Evolutionary conservation across 1,140 invertebrate species (phyloP).

Genomic region (Drosophila tropicalis): DNA sequence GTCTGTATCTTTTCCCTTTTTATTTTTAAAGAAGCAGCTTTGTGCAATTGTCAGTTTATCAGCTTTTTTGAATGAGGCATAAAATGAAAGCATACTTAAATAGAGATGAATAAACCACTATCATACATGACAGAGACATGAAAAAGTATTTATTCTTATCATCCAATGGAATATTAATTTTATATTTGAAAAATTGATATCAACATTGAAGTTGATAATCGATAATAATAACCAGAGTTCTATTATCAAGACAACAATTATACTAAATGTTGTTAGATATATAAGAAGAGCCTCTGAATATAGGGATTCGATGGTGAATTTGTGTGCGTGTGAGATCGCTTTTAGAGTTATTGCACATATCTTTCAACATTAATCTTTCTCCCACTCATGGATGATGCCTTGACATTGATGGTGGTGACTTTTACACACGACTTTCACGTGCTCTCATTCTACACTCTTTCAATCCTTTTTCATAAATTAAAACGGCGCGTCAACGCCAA

Average conservation of each 20-base stretch:
- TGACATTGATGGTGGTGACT: constrained; percentile 41
- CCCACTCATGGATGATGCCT: constrained; percentile 1
- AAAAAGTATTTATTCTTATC: not conserved
- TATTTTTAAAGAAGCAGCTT: constrained; percentile 3
- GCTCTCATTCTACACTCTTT: not conserved
- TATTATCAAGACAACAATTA: no score
- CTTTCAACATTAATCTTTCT: constrained; percentile 18
- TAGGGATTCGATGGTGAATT: no score
- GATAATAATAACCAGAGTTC: no score
- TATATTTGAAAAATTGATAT: no score
- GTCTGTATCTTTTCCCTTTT: constrained; percentile 5
- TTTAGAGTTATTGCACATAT: constrained; percentile 7
- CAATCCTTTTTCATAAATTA: constrained; percentile 74
- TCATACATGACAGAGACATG: no score
- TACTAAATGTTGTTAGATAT: no score
- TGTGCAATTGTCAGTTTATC: constrained; percentile 37
- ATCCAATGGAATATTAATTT: no score
- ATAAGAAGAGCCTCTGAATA: no score
- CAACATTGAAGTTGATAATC: no score
- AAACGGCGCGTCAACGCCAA: constrained; percentile 67
- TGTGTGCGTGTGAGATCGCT: not conserved
- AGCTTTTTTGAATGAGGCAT: not conserved
- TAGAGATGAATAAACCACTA: not conserved
- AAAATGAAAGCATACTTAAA: not conserved
- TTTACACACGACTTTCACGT: constrained; percentile 16